phyloP scores from a whole-genome alignment of 2,888 invertebrate genomes.

The Drosophila demipolita region DNA sequence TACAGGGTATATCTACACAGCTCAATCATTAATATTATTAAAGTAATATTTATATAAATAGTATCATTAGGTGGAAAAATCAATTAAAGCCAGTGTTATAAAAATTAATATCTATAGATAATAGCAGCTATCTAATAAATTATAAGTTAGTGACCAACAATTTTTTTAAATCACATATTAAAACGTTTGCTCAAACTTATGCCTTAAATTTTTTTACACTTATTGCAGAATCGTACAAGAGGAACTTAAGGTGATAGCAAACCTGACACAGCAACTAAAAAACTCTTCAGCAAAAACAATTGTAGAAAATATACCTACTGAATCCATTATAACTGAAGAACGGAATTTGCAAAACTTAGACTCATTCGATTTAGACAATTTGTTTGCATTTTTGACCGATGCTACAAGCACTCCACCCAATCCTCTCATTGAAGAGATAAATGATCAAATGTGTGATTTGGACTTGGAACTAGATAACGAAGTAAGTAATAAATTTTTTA shows the following conservation, averaged over 20 bases:
- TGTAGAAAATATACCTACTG: slow-evolving; percentile 9
- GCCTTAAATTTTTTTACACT: not conserved
- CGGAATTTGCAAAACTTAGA: slow-evolving; percentile 86
- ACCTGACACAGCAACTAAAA: slow-evolving; percentile 90
- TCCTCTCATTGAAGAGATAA: slow-evolving; percentile 92
- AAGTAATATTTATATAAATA: too few species aligned
- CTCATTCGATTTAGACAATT: slow-evolving; percentile 94
- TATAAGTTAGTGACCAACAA: not conserved
- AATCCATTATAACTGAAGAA: slow-evolving; percentile 50
- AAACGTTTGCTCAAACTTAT: not conserved
- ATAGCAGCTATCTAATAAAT: not conserved
- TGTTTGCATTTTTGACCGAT: slow-evolving; percentile 95
- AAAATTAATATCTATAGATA: not conserved
- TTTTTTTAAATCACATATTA: not conserved
- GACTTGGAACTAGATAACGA: slow-evolving; percentile 93
- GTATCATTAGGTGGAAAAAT: too few species aligned
- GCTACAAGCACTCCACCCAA: slow-evolving; percentile 88
- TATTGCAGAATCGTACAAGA: slow-evolving; percentile 88
- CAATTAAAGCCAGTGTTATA: too few species aligned
- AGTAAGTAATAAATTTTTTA: slow-evolving; percentile 83
- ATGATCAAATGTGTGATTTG: slow-evolving; percentile 92
- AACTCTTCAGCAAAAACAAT: slow-evolving; percentile 85
- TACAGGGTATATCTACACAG: too few species aligned
- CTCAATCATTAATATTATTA: too few species aligned
- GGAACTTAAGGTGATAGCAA: slow-evolving; percentile 89